These are phyloP conservation scores for Neocrepidodera transversa DNA, from an alignment of 2,888 invertebrate species.

Conservation along the genomic window DNA sequence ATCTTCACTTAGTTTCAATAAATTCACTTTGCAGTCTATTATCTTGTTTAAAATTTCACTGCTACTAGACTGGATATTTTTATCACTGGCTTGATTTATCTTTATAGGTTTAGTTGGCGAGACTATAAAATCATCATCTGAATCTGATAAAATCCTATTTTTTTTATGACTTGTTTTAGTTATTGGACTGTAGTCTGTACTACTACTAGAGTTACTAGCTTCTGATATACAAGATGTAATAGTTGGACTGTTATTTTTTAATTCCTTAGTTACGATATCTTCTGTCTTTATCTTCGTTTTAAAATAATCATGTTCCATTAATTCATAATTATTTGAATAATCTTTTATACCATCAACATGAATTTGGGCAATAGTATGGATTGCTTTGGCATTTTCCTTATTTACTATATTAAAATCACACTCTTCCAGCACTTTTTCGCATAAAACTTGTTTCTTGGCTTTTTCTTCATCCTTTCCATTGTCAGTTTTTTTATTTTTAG, in stretches of 20 bases:
- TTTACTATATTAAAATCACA: too few species aligned
- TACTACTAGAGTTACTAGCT: neutral
- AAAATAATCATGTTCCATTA: neutral
- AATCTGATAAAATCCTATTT: slow-evolving; percentile 5
- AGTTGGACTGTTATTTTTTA: too few species aligned
- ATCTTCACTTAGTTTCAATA: slow-evolving; percentile 5
- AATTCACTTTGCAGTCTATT: slow-evolving; percentile 8
- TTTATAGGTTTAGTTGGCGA: slow-evolving; percentile 3
- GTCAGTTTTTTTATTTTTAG: too few species aligned
- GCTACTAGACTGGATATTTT: neutral
- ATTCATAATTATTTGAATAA: neutral
- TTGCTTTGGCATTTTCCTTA: neutral
- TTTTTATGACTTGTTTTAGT: neutral
- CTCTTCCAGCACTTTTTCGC: too few species aligned
- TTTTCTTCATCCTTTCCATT: too few species aligned
- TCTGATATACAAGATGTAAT: neutral
- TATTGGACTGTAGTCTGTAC: neutral
- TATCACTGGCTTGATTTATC: slow-evolving; percentile 4
- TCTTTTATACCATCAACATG: neutral
- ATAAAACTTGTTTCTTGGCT: too few species aligned
- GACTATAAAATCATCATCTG: slow-evolving; percentile 19
- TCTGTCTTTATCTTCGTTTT: neutral
- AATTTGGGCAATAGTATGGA: neutral
- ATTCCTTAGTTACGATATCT: too few species aligned
- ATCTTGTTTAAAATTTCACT: neutral